Percentiles rank a stretch among this genome's conserved stretches.
phyloP scores from a whole-genome alignment of 2,113 vertebrate species.

The Chamaetylas fuelleborni region DNA sequence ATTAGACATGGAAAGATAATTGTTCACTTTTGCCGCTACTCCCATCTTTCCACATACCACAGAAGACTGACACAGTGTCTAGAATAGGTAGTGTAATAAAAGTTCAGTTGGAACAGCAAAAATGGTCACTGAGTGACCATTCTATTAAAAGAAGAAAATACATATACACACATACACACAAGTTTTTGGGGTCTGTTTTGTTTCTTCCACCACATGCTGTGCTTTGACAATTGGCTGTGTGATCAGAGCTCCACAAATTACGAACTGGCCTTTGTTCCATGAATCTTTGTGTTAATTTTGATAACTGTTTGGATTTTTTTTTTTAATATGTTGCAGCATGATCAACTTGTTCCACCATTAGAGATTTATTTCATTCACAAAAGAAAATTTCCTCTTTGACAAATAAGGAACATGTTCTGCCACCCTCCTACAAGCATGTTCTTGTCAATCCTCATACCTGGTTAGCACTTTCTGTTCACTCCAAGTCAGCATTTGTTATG shows the following conservation, averaged over 20 bases:
- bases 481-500: neutral
- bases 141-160: neutral
- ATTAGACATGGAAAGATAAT: neutral
- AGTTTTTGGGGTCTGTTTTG: neutral
- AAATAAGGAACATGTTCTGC: neutral
- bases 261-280: neutral
- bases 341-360: neutral
- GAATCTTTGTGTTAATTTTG: neutral
- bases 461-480: neutral
- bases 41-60: neutral
- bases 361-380: neutral
- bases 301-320: neutral
- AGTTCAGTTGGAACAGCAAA: neutral
- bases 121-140: neutral
- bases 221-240: neutral
- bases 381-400: neutral
- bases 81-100: neutral
- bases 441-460: constrained; percentile 24
- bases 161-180: neutral
- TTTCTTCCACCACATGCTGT: neutral
- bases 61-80: neutral
- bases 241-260: neutral
- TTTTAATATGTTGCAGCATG: neutral
- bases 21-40: neutral
- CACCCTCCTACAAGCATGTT: neutral